Evolutionary conservation across 2,797 vertebrate genomes (phyloP).

Genomic region (Gambusia yucatana): DNA sequence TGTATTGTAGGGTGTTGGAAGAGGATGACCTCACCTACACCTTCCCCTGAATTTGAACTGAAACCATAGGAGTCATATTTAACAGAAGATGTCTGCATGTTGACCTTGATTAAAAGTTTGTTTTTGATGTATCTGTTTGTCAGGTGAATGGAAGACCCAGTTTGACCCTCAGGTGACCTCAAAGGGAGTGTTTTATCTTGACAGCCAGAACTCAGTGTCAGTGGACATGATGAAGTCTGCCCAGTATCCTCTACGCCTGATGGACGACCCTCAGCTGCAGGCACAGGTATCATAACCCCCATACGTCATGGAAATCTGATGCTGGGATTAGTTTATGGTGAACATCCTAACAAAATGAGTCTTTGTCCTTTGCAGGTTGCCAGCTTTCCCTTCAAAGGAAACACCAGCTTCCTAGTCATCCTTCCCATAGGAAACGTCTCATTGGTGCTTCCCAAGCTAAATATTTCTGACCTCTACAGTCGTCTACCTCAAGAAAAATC

Average conservation of each 20-base stretch:
- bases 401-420: conserved; percentile 88
- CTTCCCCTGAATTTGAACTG: background rate
- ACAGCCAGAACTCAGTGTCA: conserved; percentile 75
- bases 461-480: conserved; percentile 80
- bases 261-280: conserved; percentile 79
- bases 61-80: background rate
- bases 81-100: background rate
- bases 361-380: conserved; percentile 81
- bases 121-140: background rate
- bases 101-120: background rate
- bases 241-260: conserved; percentile 86
- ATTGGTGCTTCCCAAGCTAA: conserved; percentile 81
- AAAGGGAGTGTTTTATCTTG: conserved; percentile 84
- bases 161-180: conserved; percentile 86
- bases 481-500: conserved; percentile 81
- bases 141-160: conserved; percentile 89
- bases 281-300: conserved; percentile 79
- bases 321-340: background rate
- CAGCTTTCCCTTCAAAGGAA: conserved; percentile 89
- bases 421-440: conserved; percentile 84
- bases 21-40: background rate
- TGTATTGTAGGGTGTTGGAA: background rate
- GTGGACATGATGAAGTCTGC: conserved; percentile 92
- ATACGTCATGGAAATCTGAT: background rate
- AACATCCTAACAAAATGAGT: background rate